Conservation (phyloP, 2,797 vertebrate genomes). For the Pipistrellus pipistrellus region DNA sequence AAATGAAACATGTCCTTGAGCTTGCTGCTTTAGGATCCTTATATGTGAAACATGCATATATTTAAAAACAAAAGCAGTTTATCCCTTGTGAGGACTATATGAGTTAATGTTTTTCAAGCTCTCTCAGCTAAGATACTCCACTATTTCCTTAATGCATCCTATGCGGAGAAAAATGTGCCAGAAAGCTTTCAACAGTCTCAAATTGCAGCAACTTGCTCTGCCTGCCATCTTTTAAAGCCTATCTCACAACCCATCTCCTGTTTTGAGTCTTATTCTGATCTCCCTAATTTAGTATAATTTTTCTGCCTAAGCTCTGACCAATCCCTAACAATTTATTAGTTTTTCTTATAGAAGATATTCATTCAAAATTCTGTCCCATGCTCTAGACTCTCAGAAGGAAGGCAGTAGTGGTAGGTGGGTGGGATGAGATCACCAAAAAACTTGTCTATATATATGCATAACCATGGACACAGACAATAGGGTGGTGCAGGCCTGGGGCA, state of each 20-base stretch:
- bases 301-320: not conserved
- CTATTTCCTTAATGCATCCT: not conserved
- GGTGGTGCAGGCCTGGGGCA: too few species aligned
- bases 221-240: not conserved
- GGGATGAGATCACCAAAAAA: too few species aligned
- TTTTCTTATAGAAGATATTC: not conserved
- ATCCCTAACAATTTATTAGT: not conserved
- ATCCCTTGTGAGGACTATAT: not conserved
- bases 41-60: not conserved
- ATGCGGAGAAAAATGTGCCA: not conserved
- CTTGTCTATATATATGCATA: too few species aligned
- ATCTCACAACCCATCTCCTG: not conserved
- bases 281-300: not conserved
- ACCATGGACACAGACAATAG: too few species aligned
- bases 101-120: not conserved
- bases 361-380: too few species aligned
- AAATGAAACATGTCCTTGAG: not conserved
- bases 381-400: too few species aligned
- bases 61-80: not conserved
- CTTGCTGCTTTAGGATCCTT: not conserved
- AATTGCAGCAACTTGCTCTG: not conserved
- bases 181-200: not conserved
- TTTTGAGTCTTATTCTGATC: not conserved
- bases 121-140: not conserved
- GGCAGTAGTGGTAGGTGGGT: too few species aligned